Evolutionary conservation across 2,888 invertebrate genomes (phyloP), one percentile per base, ranked within the genome.

Genomic region (Oegoconia quadripuncta): DNA sequence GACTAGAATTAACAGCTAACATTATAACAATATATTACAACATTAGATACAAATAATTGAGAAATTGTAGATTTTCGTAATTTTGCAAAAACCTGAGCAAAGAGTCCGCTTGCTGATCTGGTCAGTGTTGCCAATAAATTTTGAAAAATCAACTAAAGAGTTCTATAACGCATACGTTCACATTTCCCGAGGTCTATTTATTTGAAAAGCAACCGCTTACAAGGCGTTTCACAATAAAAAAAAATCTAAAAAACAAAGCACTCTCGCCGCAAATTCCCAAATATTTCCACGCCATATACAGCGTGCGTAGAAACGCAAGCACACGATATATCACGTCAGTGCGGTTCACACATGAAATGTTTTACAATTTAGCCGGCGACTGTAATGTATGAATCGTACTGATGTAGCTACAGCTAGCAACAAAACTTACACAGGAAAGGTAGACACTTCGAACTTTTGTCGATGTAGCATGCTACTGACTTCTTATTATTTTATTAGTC

Each of bases 31-130:
- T 42, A 38, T 37, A 39, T 9, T 31, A 35, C 13, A 18, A 41
- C 34, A 52, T 46, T 23, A 44, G n/a, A 34, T 36, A 31, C 40
- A 46, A 48, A 46, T 29, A 34, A 30, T 35, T 30, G 22, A 14
- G 30, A 42, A 48, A 50, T 22, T 35, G 41, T 39, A 39, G 33
- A 28, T 22, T 29, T 34, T 17, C 25, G 22, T n/a, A 25, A 44
- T 35, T 50, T 65, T 59, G 52, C 9, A 63, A 57, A 55, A 55
- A 40, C 43, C 55, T 46, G 52, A 42, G 44, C 51, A 55, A 57
- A 63, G 44, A 51, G 44, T 53, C 75, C 74, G 83, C 83, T 82
- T 82, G 83, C 82, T 83, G 83, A 82, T 82, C 74, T 69, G 69
- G 56, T 53, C 44, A 55, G 64, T 65, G 75, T 72, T 80, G 64